Base-by-base conservation (phyloP, 2,113 vertebrate species). In the Sterrhoptilus dennistouni region DNA sequence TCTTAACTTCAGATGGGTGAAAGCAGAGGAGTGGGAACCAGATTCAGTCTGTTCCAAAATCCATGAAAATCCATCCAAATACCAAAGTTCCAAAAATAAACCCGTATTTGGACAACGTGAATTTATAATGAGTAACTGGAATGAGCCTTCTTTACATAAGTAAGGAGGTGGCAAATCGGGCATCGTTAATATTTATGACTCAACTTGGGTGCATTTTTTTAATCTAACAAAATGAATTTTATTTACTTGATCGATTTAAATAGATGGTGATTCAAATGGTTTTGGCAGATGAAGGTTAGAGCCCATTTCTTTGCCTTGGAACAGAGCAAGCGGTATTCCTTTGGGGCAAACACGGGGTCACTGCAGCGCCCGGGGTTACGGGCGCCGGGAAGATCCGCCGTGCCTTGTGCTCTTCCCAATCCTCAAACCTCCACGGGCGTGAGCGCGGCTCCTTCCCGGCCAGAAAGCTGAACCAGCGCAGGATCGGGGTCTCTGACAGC, bases 91-190 rank as follows among this genome's bases (percentile, higher is more conserved):
- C 53, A 42, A 42, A 82, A 71, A 72, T 75, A 95, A 95, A 83
- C 17, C 76, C 85, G 79, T 65, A 92, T 95, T 92, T 96, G 91
- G 95, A 90, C 82, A 94, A 87, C 2, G 11, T 84, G 83, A 77
- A 86, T 77, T 77, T 78, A 49, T 64, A 54, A 94, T 63, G 90
- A 84, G 75, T 56, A 82, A 87, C 42, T 45, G 70, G 75, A 92
- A 65, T 44, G 38, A 61, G 42, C 45, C 61, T 85, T 69, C 71
- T 77, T 93, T 74, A 69, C 63, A 74, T 56, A 86, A 89, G 53
- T 57, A 40, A 82, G 33, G 68, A 92, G 89, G 52, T 88, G 76
- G 64, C 84, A 90, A 82, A 82, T 61, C 54, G 49, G 31, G 12
- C 38, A 44, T 70, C 19, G 64, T 80, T 93, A 84, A 76, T 91